Conservation (phyloP, 2,797 vertebrate genomes). For the Chaunax sp. region DNA sequence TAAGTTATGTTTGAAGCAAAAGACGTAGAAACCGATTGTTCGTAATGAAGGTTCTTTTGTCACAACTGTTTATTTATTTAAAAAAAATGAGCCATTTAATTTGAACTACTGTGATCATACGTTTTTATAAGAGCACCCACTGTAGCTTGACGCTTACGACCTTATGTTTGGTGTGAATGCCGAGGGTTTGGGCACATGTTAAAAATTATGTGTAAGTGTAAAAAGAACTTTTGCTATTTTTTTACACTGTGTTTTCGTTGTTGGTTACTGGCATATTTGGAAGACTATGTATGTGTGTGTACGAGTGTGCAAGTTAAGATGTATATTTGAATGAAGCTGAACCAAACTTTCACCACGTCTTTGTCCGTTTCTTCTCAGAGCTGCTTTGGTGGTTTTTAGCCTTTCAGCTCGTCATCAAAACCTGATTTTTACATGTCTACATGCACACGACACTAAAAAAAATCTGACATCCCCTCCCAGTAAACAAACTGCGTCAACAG, state of each 20-base stretch:
- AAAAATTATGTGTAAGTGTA: constrained; percentile 65
- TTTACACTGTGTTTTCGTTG: constrained; percentile 68
- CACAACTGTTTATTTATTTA: constrained; percentile 72
- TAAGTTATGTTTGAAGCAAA: constrained; percentile 31
- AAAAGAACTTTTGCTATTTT: constrained; percentile 80
- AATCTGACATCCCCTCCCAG: constrained; percentile 4
- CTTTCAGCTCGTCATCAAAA: constrained; percentile 13
- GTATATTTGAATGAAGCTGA: constrained; percentile 77
- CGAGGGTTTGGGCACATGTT: constrained; percentile 52
- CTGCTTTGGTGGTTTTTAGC: not conserved
- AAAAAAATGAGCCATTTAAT: constrained; percentile 70
- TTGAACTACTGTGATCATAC: constrained; percentile 76
- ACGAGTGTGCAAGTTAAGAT: constrained; percentile 49
- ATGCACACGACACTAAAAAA: not conserved
- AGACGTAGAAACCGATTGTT: constrained; percentile 36
- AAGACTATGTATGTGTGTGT: constrained; percentile 41
- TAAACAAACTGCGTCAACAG: constrained; percentile 7
- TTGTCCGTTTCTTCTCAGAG: constrained; percentile 38
- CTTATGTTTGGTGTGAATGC: constrained; percentile 60
- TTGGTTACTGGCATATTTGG: constrained; percentile 69
- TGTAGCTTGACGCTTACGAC: constrained; percentile 73
- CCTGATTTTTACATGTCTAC: constrained; percentile 4
- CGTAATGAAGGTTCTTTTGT: constrained; percentile 62
- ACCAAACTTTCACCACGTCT: constrained; percentile 73
- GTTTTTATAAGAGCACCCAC: constrained; percentile 75